Conservation (phyloP, 2,888 invertebrate species). For the Zhuqinia jingwanae region DNA sequence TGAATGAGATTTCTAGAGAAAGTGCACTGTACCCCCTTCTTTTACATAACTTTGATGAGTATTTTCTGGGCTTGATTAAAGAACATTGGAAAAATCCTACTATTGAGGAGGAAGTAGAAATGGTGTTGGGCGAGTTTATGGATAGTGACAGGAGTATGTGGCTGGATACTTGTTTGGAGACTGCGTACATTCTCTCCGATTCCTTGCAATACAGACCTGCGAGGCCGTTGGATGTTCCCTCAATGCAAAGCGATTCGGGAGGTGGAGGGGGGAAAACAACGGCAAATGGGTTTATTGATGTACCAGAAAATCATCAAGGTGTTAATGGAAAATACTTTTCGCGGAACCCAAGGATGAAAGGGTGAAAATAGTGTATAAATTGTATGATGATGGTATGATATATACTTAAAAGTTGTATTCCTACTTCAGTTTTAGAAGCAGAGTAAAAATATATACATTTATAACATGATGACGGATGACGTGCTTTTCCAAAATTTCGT, state of each 20-base stretch:
- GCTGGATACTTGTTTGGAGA: conserved; percentile 62
- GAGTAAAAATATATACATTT: too few relatives aligned
- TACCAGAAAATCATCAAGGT: conserved; percentile 1
- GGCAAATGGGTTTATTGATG: conserved; percentile 20
- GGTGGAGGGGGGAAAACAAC: background rate
- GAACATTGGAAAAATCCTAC: conserved; percentile 53
- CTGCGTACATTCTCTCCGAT: conserved; percentile 45
- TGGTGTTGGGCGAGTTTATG: conserved; percentile 53
- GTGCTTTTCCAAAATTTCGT: too few relatives aligned
- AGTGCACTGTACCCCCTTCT: conserved; percentile 32
- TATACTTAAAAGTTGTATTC: too few relatives aligned
- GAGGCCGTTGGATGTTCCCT: conserved; percentile 19
- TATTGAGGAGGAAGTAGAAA: conserved; percentile 20
- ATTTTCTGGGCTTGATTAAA: conserved; percentile 39
- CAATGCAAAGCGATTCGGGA: background rate
- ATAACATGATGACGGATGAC: too few relatives aligned
- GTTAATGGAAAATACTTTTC: background rate
- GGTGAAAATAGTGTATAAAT: too few relatives aligned
- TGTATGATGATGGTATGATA: too few relatives aligned
- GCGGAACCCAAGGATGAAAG: background rate
- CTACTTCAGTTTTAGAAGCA: too few relatives aligned
- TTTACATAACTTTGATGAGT: conserved; percentile 36
- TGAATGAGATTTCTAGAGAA: conserved; percentile 17
- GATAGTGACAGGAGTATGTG: conserved; percentile 46
- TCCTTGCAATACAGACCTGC: conserved; percentile 25